Conservation (phyloP, 2,113 vertebrate genomes). For the Hucho hucho region DNA sequence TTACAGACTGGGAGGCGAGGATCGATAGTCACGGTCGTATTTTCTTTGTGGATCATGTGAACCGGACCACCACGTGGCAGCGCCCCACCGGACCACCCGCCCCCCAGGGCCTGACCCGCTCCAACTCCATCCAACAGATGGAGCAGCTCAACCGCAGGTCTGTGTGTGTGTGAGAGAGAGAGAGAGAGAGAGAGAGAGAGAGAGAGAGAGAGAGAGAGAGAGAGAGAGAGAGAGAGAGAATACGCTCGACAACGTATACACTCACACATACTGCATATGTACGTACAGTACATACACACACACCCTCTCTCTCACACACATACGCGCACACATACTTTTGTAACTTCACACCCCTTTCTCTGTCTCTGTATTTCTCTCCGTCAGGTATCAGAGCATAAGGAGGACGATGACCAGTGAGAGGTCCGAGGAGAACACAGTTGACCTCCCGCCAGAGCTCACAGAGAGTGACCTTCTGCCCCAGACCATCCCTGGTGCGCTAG, state of each 20-base stretch:
- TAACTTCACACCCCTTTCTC: not conserved
- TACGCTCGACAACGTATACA: too few species aligned
- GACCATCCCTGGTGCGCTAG: slow-evolving; percentile 59
- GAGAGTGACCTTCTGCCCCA: slow-evolving; percentile 72
- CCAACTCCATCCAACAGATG: slow-evolving; percentile 98
- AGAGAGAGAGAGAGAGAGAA: too few species aligned
- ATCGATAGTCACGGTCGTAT: slow-evolving; percentile 98
- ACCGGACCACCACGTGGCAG: slow-evolving; percentile 98
- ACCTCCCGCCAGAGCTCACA: slow-evolving; percentile 63
- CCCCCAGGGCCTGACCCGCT: slow-evolving; percentile 92
- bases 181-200: too few species aligned
- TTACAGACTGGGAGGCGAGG: slow-evolving; percentile 94
- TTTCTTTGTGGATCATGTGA: slow-evolving; percentile 98
- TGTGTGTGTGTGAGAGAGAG: too few species aligned
- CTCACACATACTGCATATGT: too few species aligned
- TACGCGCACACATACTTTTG: too few species aligned
- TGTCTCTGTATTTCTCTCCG: not conserved
- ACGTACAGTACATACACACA: too few species aligned
- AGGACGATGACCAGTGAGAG: slow-evolving; percentile 94
- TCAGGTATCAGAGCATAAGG: slow-evolving; percentile 96
- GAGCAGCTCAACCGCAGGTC: slow-evolving; percentile 97
- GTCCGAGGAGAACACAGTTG: slow-evolving; percentile 79
- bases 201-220: too few species aligned
- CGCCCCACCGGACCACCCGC: slow-evolving; percentile 91
- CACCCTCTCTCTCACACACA: too few species aligned